phyloP scores from a whole-genome alignment of 1,140 invertebrate species.

The Cyclargus thomasi region DNA sequence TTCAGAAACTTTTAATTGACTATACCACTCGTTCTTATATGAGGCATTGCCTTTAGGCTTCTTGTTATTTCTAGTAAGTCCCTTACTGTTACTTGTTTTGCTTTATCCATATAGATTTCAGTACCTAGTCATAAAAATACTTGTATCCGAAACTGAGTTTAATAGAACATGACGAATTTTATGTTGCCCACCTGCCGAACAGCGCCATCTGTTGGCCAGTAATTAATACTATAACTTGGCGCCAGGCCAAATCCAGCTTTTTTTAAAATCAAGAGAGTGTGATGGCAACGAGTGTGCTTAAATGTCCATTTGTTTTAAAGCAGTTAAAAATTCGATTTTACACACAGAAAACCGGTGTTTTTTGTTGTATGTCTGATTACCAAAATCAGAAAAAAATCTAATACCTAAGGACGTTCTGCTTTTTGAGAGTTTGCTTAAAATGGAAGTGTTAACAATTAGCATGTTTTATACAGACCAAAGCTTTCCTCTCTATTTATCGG shows the following conservation, averaged over 20 bases:
- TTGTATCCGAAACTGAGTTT: constrained; percentile 23
- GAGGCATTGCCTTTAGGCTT: too few relatives aligned
- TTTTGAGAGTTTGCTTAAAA: too few relatives aligned
- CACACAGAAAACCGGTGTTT: background rate
- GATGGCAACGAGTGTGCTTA: constrained; percentile 16
- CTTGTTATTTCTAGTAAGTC: too few relatives aligned
- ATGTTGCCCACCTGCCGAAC: constrained; percentile 35
- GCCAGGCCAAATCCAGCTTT: constrained; percentile 31
- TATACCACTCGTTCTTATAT: too few relatives aligned
- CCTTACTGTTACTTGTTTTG: too few relatives aligned
- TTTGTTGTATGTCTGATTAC: background rate
- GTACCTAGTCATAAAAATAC: background rate
- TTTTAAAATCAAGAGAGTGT: constrained; percentile 23
- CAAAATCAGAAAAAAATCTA: too few relatives aligned
- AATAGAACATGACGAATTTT: constrained; percentile 20
- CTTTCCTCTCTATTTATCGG: too few relatives aligned
- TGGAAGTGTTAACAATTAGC: too few relatives aligned
- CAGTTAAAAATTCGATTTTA: background rate
- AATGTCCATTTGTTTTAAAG: constrained; percentile 20
- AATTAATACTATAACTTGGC: constrained; percentile 51
- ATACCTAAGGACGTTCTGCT: too few relatives aligned
- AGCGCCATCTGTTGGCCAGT: constrained; percentile 52
- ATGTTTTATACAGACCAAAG: too few relatives aligned
- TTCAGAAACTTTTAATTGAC: too few relatives aligned
- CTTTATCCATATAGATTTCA: too few relatives aligned